Base-by-base conservation (phyloP, 2,888 invertebrate genomes). In the Elysia crispata region DNA sequence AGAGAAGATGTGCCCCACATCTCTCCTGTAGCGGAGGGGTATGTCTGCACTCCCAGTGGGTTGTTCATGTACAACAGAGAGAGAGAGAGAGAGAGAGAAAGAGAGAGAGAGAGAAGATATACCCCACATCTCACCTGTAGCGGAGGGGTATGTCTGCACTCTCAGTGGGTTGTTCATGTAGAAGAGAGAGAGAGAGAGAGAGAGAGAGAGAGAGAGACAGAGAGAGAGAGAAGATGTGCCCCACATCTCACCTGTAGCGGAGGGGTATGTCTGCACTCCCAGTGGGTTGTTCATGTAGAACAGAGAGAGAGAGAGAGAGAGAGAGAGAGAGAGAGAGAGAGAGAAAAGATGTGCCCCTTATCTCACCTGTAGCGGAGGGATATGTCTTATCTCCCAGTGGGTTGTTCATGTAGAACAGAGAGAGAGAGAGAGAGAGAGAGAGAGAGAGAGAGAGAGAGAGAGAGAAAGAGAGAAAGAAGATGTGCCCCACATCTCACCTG, bases 251-350 rank as follows among this genome's bases (percentile, higher is more conserved):
- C 79, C 74, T 74, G 79, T 33, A 11, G 66, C 25, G 1, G 0
- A 1, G 8, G 1, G 1, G 28, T 79, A 67, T 66, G 60, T 18
- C 49, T 18, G 5, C 0, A 67, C 13, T 13, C 6, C 30, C 1
- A 54, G 28, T 1, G 33, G 76, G 75, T 81, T 81, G 81, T 83
- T 83, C 33, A 83, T n/a, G 41, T 70, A 70, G 67, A 66, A 49
- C 41, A 66, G 13, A 41, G 50, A 28, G 77, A 57, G n/a, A n/a
- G n/a, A n/a, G n/a, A n/a, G n/a, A n/a, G n/a, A n/a, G n/a, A n/a
- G n/a, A n/a, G n/a, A 50, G 57, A 73, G 54, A 73, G 54, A 73
- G 50, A 73, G 11, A 50, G 54, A 73, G 73, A 49, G 73, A 73
- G 57, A 41, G 41, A 41, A 11, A 41, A 6, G 41, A 60, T 25